Percentiles rank a stretch among this genome's conserved stretches.
phyloP scores from a whole-genome alignment of 2,113 vertebrate genomes.

The Urocolius indicus region DNA sequence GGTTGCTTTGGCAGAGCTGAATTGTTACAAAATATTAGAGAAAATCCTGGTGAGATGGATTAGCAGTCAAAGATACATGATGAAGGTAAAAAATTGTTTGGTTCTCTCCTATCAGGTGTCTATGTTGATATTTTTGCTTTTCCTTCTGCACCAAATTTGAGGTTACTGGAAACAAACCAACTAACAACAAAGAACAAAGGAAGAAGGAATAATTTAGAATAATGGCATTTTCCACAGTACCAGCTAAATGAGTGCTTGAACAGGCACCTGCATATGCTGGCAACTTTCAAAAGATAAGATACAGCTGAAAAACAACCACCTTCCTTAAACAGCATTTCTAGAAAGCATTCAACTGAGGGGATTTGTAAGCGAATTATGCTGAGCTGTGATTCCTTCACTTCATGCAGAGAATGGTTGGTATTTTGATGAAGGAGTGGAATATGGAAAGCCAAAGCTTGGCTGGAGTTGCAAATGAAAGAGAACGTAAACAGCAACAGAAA shows the following conservation, averaged over 20 bases:
- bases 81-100: background rate
- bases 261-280: background rate
- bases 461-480: background rate
- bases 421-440: background rate
- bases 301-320: background rate
- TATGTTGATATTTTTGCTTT: background rate
- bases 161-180: slow-evolving; percentile 31
- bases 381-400: background rate
- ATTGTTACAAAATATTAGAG: background rate
- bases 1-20: background rate
- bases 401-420: background rate
- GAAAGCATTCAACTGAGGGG: background rate
- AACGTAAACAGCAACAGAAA: background rate
- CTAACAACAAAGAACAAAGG: slow-evolving; percentile 12
- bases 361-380: background rate
- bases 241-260: background rate
- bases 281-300: background rate
- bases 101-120: background rate
- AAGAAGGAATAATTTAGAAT: slow-evolving; percentile 1
- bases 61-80: background rate
- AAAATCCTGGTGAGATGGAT: background rate
- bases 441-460: background rate
- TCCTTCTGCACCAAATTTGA: background rate
- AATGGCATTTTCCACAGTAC: background rate
- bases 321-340: background rate